Conservation (phyloP, 2,113 vertebrate species). For the Acrocephalus kingi region DNA sequence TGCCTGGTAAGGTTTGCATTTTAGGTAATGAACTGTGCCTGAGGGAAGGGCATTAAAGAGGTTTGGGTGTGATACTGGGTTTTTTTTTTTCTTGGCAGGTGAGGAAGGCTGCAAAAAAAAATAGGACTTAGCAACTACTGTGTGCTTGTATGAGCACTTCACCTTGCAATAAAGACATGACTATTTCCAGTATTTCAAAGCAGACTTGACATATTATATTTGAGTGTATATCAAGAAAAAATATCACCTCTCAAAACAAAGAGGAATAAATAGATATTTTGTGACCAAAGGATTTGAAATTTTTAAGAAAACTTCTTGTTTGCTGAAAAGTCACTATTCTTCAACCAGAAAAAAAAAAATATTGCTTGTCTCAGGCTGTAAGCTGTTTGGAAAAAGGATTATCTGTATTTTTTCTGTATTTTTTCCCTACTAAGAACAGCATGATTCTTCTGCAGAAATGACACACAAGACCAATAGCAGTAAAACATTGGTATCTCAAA, state of each 20-base stretch:
- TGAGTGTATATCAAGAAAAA: background rate
- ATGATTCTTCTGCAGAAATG: background rate
- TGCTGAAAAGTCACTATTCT: background rate
- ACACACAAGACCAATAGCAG: background rate
- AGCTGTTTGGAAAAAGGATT: background rate
- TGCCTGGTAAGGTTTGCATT: background rate
- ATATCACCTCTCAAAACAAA: background rate
- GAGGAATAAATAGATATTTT: background rate
- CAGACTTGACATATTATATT: background rate
- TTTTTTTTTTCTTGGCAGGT: background rate
- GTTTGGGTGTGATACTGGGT: background rate
- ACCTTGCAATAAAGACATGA: background rate
- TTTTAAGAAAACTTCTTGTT: background rate
- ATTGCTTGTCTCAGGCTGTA: background rate
- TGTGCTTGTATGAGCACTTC: background rate
- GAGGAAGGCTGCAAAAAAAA: conserved; percentile 9
- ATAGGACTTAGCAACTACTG: background rate
- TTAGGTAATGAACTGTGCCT: conserved; percentile 1
- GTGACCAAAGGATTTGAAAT: background rate
- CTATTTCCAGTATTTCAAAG: background rate
- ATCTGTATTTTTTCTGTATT: background rate
- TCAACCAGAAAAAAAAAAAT: background rate
- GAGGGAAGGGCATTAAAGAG: background rate
- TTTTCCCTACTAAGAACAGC: background rate
- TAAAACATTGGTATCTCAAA: background rate